These are phyloP conservation scores for Scaptomyza caliginosa DNA, from an alignment of 2,888 invertebrate species.

Conservation along the genomic window DNA sequence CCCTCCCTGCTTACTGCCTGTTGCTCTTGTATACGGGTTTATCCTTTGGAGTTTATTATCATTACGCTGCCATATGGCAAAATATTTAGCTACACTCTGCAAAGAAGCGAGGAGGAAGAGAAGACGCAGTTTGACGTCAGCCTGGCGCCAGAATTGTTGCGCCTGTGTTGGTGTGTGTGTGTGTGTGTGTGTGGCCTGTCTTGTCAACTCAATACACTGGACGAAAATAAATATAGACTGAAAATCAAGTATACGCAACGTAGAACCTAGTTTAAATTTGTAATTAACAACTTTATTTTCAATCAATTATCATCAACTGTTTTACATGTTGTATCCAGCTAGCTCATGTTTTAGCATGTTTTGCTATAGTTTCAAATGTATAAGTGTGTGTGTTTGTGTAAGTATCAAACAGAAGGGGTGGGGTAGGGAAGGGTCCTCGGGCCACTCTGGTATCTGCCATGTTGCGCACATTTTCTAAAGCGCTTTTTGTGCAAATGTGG, in stretches of 20 bases:
- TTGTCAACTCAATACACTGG: conserved; percentile 24
- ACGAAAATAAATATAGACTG: no score
- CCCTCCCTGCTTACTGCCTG: conserved; percentile 14
- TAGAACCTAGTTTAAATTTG: no score
- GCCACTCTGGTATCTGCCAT: conserved; percentile 40
- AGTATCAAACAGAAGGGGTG: no score
- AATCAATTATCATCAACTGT: no score
- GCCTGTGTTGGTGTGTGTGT: no score
- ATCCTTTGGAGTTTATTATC: conserved; percentile 82
- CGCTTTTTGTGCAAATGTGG: conserved; percentile 72
- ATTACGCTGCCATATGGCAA: conserved; percentile 80
- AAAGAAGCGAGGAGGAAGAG: not conserved
- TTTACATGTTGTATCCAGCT: no score
- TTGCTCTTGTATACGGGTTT: conserved; percentile 42
- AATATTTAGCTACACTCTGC: conserved; percentile 56
- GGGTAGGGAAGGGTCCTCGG: no score
- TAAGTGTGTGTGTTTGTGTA: no score
- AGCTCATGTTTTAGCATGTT: no score
- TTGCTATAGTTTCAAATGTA: no score
- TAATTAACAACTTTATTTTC: no score
- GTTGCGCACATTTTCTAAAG: conserved; percentile 69
- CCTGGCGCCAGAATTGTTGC: conserved; percentile 67
- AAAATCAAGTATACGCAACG: no score
- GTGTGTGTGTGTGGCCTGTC: conserved; percentile 5
- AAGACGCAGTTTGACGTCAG: conserved; percentile 60